Percentiles rank a stretch among this genome's conserved stretches.
phyloP scores from a whole-genome alignment of 2,113 vertebrate genomes.

The Oryzias javanicus region DNA sequence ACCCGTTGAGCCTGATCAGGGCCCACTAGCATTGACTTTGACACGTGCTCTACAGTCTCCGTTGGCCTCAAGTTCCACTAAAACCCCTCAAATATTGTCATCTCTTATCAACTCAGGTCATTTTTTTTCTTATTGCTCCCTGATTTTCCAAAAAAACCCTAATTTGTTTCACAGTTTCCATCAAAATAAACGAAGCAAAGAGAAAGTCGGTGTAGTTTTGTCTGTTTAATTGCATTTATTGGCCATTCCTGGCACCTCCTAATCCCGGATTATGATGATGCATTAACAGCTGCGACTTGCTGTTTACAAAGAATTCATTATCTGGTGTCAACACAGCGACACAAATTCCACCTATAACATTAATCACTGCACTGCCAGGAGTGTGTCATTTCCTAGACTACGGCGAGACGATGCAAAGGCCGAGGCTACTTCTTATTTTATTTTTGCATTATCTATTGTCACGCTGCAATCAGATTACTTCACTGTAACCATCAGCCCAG shows the following conservation, averaged over 20 bases:
- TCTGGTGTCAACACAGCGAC: conserved; percentile 75
- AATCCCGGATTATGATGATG: conserved; percentile 84
- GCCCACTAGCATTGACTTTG: too few relatives aligned
- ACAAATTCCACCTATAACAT: conserved; percentile 81
- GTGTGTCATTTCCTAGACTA: conserved; percentile 58
- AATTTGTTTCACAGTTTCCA: conserved; percentile 30
- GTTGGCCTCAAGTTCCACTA: too few relatives aligned
- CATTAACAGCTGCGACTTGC: conserved; percentile 79
- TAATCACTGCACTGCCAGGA: conserved; percentile 74
- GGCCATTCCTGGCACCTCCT: conserved; percentile 76
- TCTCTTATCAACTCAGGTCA: too few relatives aligned
- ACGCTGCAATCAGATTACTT: conserved; percentile 50
- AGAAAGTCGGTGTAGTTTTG: conserved; percentile 68
- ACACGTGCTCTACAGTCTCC: too few relatives aligned
- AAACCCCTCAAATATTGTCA: too few relatives aligned
- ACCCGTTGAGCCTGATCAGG: too few relatives aligned
- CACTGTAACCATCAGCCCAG: conserved; percentile 45
- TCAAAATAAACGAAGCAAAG: conserved; percentile 45
- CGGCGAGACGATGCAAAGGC: conserved; percentile 50
- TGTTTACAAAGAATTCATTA: conserved; percentile 85
- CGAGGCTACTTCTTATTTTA: conserved; percentile 41
- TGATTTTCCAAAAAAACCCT: conserved; percentile 17
- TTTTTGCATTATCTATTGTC: conserved; percentile 54
- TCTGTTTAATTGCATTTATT: conserved; percentile 81
- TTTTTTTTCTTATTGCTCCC: too few relatives aligned